Conservation (phyloP, 2,797 vertebrate species). For the Gadopsis bispinosus region DNA sequence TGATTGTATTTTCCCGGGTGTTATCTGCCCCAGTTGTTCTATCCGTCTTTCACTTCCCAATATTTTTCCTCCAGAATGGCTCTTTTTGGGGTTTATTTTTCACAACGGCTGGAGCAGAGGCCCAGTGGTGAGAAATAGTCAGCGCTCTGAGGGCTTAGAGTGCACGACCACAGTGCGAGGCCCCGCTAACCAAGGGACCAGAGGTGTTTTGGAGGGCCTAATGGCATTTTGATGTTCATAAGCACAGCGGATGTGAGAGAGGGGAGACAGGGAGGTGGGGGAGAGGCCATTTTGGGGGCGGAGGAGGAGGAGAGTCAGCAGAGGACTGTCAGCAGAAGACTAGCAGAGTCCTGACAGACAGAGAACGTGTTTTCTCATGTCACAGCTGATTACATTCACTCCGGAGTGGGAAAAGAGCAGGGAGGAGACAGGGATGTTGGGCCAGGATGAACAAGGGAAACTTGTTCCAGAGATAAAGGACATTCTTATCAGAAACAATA, state of each 20-base stretch:
- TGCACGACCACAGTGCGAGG: constrained; percentile 72
- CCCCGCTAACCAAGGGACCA: constrained; percentile 81
- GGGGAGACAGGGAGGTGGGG: constrained; percentile 88
- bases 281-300: constrained; percentile 80
- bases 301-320: constrained; percentile 87
- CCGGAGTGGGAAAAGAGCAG: constrained; percentile 87
- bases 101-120: constrained; percentile 73
- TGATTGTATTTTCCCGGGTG: constrained; percentile 72
- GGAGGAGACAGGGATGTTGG: constrained; percentile 58
- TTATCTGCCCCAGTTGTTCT: constrained; percentile 74
- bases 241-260: constrained; percentile 92
- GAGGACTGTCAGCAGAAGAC: constrained; percentile 87
- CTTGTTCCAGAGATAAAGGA: constrained; percentile 64
- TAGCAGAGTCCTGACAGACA: constrained; percentile 92
- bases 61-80: constrained; percentile 70
- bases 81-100: constrained; percentile 77
- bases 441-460: constrained; percentile 52
- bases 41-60: constrained; percentile 74
- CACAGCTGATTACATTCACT: constrained; percentile 99
- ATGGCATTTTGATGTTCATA: constrained; percentile 99
- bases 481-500: constrained; percentile 63
- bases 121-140: constrained; percentile 73
- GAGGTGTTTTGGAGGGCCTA: constrained; percentile 92
- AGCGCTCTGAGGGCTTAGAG: constrained; percentile 72
- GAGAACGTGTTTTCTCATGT: constrained; percentile 95